phyloP scores from a whole-genome alignment of 2,888 invertebrate genomes.

The Diadegma fenestrale region DNA sequence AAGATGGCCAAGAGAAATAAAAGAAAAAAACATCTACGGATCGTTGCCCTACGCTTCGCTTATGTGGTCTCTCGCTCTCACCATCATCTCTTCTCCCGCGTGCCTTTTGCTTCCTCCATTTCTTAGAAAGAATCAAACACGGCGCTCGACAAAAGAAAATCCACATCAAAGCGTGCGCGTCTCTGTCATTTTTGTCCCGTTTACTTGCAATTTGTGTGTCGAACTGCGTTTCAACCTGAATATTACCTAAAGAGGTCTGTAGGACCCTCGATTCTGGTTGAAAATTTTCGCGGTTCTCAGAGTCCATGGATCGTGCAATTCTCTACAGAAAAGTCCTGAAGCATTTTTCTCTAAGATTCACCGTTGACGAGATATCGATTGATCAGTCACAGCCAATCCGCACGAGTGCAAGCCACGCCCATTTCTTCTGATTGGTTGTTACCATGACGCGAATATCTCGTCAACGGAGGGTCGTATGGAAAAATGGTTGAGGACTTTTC shows the following conservation, averaged over 20 bases:
- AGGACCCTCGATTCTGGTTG: neutral
- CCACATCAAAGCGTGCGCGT: conserved; percentile 33
- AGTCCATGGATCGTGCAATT: neutral
- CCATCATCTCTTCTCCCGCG: conserved; percentile 43
- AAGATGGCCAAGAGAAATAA: conserved; percentile 25
- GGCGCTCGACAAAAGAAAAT: conserved; percentile 77
- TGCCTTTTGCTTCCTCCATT: conserved; percentile 71
- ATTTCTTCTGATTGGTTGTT: neutral
- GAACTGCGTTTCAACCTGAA: neutral
- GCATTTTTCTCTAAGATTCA: neutral
- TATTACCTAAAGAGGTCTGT: neutral
- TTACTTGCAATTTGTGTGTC: neutral
- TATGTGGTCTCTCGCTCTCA: conserved; percentile 39
- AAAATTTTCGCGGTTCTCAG: neutral
- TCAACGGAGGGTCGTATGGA: neutral
- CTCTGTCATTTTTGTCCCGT: conserved; percentile 12
- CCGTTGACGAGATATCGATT: neutral
- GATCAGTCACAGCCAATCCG: neutral
- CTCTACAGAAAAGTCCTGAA: neutral
- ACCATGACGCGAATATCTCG: neutral
- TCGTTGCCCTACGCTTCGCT: conserved; percentile 68
- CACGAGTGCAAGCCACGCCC: neutral
- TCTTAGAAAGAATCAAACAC: conserved; percentile 81
- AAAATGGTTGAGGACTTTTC: neutral
- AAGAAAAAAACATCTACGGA: conserved; percentile 62